Evolutionary conservation across 2,797 vertebrate species (phyloP), one percentile per base, ranked within the genome.

Genomic region (Characodon lateralis): DNA sequence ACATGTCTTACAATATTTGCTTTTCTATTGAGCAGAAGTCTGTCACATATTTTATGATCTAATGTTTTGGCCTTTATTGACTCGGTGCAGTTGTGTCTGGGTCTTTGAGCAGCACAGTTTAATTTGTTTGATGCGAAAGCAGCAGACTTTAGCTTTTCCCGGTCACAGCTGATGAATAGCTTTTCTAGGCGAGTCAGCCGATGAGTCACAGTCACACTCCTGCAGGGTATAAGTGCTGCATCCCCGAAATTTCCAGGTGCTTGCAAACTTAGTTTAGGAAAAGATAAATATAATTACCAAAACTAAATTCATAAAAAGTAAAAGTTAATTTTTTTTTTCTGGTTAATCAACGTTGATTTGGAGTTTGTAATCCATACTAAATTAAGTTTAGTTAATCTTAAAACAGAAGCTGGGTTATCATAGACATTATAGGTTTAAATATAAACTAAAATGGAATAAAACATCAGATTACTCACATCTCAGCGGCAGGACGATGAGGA

Each of bases 391-490:
- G 26, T 76, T 39, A 18, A 3, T 31, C n/a, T 20, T 3, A 8
- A 13, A 5, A 59, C 0, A 51, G 3, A 2, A 16, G 6, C 13
- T 0, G 2, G 2, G 69, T 5, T 12, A 58, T 7, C 0, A 50
- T n/a, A 43, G 0, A 43, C 24, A 71, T 66, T 8, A 31, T 3
- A 71, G 31, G 8, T 69, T 79, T 51, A 68, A 71, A 61, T 43
- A 8, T 8, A 71, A 61, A 73, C 1, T 1, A 46, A 48, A 18
- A 46, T 28, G 39, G 18, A 55, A 50, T 28, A 73, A 84, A 10
- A 68, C 55, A 12, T 26, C 5, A 4, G 59, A 59, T 55, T 91
- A 95, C 95, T 95, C 85, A 95, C 95, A 95, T 95, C 51, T 87
- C 80, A 84, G 86, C 86, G 74, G 87, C 83, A 82, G 83, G 85